Base-by-base conservation (phyloP, 2,888 invertebrate species). In the Unio pictorum region DNA sequence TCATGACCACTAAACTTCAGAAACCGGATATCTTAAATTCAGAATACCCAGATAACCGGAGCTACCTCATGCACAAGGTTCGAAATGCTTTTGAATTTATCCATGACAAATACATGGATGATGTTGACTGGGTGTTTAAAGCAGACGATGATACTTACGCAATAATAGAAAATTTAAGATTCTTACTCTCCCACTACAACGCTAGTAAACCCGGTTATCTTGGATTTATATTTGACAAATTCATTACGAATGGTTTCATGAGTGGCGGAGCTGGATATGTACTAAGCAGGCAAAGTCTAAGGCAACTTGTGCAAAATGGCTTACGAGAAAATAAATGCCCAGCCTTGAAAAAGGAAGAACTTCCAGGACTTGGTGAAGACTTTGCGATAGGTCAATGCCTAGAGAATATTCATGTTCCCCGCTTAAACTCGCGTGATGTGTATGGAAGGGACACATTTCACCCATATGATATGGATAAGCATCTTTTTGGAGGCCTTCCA, bases 91-190 rank as follows among this genome's bases (percentile, higher is more conserved):
- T 96, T 89, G 93, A 94, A 83, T 95, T 96, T 86, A 93, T 95
- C 30, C 95, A 96, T 87, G 92, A 95, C 80, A 92, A 97, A 64
- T 85, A 97, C 88, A 91, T 94, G 68, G 92, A 96, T 80, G 93
- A 96, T 67, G 95, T 95, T 3, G 98, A 98, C 90, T 98, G 97
- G 97, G 97, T 99, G 89, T 91, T 98, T 82, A 99, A 99, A 90
- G 98, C 98, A 30, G 98, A 99, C 86, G 98, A 98, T 89, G 98
- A 99, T 87, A 98, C 98, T 92, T 98, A 96, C 89, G 96, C 98
- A 54, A 93, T 99, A 55, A 93, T 99, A 61, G 99, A 99, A 90
- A 99, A 99, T 90, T 91, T 99, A 61, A 92, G 98, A 23, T 95
- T 94, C 87, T 94, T 98, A 94, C 89, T 98, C 45, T 93, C 94